A percentile compares a stretch with the other conserved stretches of the same genome.
phyloP scores from a whole-genome alignment of 1,140 invertebrate genomes.

The Drosophila setifemur region DNA sequence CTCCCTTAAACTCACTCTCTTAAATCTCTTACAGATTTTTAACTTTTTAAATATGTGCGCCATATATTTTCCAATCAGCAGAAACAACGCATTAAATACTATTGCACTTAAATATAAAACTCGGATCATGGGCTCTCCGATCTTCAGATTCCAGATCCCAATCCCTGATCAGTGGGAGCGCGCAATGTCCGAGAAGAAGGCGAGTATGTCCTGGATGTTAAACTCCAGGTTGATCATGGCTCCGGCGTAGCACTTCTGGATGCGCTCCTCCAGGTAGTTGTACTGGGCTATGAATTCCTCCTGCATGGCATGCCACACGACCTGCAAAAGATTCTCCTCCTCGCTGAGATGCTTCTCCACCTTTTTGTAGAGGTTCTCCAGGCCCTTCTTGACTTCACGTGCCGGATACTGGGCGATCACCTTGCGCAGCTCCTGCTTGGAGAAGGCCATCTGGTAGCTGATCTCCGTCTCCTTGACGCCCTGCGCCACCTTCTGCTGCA shows the following conservation, averaged over 20 bases:
- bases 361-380: conserved; percentile 97
- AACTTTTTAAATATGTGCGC: conserved; percentile 64
- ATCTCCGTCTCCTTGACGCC: conserved; percentile 99
- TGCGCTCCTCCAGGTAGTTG: conserved; percentile 95
- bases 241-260: conserved; percentile 97
- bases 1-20: conserved; percentile 4
- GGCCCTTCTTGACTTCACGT: conserved; percentile 96
- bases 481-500: conserved; percentile 93
- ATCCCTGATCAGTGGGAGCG: conserved; percentile 87
- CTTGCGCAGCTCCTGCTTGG: conserved; percentile 97
- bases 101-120: conserved; percentile 74
- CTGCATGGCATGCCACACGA: conserved; percentile 99
- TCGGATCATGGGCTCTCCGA: not conserved
- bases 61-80: conserved; percentile 56
- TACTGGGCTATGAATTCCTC: conserved; percentile 99
- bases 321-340: conserved; percentile 96
- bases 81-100: conserved; percentile 62
- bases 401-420: conserved; percentile 98
- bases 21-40: not conserved
- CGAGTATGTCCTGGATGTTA: conserved; percentile 96
- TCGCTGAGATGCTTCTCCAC: conserved; percentile 98
- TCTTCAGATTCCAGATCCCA: not conserved
- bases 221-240: conserved; percentile 97
- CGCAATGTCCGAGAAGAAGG: conserved; percentile 99
- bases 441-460: conserved; percentile 98